phyloP scores from a whole-genome alignment of 2,797 vertebrate species.

The Chaunax sp. region DNA sequence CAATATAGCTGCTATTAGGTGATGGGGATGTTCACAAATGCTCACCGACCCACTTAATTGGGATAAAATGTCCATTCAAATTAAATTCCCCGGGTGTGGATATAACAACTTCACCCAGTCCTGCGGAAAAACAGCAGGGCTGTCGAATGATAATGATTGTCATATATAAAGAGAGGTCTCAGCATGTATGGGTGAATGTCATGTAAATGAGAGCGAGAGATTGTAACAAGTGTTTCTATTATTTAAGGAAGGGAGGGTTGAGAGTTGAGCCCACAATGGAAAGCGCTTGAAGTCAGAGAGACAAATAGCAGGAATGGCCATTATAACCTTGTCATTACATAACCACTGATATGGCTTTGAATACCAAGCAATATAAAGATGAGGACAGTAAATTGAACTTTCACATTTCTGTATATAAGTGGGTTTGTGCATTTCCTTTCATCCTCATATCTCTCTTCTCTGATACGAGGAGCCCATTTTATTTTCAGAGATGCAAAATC shows the following conservation, averaged over 20 bases:
- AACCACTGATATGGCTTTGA: conserved; percentile 41
- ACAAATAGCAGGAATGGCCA: conserved; percentile 38
- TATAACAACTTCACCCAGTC: conserved; percentile 70
- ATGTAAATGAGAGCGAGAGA: conserved; percentile 36
- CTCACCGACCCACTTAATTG: conserved; percentile 80
- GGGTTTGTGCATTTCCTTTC: conserved; percentile 31
- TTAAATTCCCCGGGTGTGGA: conserved; percentile 74
- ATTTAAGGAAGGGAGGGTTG: conserved; percentile 41
- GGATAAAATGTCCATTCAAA: conserved; percentile 83
- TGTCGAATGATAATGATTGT: conserved; percentile 46
- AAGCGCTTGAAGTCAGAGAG: conserved; percentile 33
- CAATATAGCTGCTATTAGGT: conserved; percentile 81
- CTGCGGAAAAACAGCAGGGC: conserved; percentile 42
- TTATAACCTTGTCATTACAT: conserved; percentile 48
- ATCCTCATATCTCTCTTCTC: conserved; percentile 33
- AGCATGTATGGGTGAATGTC: conserved; percentile 29
- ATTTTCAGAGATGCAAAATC: conserved; percentile 40
- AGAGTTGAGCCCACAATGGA: conserved; percentile 15
- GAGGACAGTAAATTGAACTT: conserved; percentile 40
- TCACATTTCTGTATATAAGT: conserved; percentile 30
- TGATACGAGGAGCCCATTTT: conserved; percentile 39
- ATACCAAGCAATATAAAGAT: conserved; percentile 46
- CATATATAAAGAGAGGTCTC: conserved; percentile 42
- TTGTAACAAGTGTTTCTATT: conserved; percentile 47
- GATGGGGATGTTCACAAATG: conserved; percentile 81